phyloP scores from a whole-genome alignment of 2,888 invertebrate species.

The Clivina fossor region DNA sequence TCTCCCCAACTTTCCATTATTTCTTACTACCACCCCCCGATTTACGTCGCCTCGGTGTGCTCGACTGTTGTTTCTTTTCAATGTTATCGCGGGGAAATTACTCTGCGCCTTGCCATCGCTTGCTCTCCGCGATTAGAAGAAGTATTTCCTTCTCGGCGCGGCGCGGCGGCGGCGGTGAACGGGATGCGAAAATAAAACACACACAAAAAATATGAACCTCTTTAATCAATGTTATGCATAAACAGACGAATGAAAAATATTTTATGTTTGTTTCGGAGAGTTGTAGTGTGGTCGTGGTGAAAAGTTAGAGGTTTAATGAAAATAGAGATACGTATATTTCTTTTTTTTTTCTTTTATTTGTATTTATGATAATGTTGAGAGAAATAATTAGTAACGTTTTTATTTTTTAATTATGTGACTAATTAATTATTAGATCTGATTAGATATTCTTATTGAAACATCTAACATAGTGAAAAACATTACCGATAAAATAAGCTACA shows the following conservation, averaged over 20 bases:
- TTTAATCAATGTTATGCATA: constrained; percentile 31
- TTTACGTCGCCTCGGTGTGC: not conserved
- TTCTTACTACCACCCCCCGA: constrained; percentile 19
- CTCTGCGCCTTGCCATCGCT: constrained; percentile 26
- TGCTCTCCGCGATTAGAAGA: no score
- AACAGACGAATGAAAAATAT: constrained; percentile 26
- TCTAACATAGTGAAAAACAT: no score
- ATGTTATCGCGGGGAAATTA: constrained; percentile 33
- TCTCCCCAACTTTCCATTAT: constrained; percentile 28
- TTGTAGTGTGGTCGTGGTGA: no score
- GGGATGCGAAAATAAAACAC: constrained; percentile 27
- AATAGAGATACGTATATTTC: not conserved
- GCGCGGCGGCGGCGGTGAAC: no score
- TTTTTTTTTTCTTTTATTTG: not conserved
- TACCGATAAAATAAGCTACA: no score
- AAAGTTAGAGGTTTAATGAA: no score
- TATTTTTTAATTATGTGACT: no score
- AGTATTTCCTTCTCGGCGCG: constrained; percentile 10
- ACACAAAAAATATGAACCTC: constrained; percentile 32
- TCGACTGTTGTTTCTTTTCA: constrained; percentile 34
- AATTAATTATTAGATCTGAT: no score
- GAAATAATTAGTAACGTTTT: not conserved
- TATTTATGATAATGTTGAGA: not conserved
- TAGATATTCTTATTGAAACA: no score
- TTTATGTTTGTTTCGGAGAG: no score